A percentile compares a stretch with the other conserved stretches of the same genome.
Conservation (phyloP, 2,797 vertebrate genomes). For the Natrix natrix region DNA sequence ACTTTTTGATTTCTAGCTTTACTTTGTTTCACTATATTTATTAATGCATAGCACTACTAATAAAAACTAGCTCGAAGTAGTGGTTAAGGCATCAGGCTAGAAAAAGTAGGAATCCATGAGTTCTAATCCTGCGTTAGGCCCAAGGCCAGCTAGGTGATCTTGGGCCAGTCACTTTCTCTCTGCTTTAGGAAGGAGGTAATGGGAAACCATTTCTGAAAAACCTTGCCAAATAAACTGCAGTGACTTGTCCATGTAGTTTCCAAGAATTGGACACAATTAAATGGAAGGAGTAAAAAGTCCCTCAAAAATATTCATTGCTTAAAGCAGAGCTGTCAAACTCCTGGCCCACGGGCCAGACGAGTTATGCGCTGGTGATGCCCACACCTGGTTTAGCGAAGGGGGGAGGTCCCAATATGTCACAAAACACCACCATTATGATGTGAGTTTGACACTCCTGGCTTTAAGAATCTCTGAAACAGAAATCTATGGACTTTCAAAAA, state of each 20-base stretch:
- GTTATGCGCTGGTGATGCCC: too few species aligned
- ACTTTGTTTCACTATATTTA: background rate
- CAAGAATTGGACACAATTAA: background rate
- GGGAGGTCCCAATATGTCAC: too few species aligned
- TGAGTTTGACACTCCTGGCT: background rate
- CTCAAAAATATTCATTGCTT: background rate
- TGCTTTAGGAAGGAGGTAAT: background rate
- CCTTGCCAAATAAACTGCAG: background rate
- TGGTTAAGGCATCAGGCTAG: background rate
- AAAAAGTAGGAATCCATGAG: background rate
- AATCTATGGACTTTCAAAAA: background rate
- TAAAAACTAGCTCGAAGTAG: background rate
- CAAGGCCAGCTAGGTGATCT: background rate
- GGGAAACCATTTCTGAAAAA: background rate
- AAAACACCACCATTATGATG: too few species aligned
- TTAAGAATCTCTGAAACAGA: background rate
- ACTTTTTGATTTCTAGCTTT: background rate
- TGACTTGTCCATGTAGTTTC: background rate
- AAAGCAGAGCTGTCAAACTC: background rate
- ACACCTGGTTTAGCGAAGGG: too few species aligned
- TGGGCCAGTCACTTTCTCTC: background rate
- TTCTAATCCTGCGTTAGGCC: background rate
- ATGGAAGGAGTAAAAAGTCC: background rate
- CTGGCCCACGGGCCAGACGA: too few species aligned
- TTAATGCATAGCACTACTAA: background rate